Conservation (phyloP, 2,888 invertebrate species). For the Nematopogon swammerdamellus region DNA sequence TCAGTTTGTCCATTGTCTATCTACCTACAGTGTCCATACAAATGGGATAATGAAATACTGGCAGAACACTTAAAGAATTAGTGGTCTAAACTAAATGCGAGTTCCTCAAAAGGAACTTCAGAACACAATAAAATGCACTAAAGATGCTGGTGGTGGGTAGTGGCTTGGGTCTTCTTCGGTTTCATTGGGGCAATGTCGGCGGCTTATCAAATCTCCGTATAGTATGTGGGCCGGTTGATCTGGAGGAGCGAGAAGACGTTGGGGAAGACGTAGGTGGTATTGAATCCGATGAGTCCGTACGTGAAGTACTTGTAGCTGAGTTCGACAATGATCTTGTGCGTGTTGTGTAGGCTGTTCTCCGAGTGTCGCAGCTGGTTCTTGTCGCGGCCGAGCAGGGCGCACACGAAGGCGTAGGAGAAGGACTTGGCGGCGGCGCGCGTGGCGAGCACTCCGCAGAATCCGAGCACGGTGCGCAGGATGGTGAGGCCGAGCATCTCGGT, state of each 20-base stretch:
- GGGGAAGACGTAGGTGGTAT: conserved; percentile 73
- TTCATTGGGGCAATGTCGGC: no score
- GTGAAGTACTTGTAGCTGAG: conserved; percentile 80
- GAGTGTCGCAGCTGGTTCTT: conserved; percentile 63
- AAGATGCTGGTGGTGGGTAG: no score
- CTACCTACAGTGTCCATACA: no score
- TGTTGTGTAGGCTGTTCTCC: conserved; percentile 63
- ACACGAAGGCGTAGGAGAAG: conserved; percentile 65
- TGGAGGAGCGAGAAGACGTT: conserved; percentile 70
- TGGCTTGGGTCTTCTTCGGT: no score
- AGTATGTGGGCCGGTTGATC: conserved; percentile 80
- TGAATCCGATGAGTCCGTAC: conserved; percentile 77
- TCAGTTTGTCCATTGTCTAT: no score
- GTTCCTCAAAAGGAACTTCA: no score
- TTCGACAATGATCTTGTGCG: conserved; percentile 74
- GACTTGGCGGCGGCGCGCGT: conserved; percentile 68
- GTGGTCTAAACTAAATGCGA: no score
- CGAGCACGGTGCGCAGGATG: conserved; percentile 69
- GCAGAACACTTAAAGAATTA: no score
- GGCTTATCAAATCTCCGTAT: conserved; percentile 75
- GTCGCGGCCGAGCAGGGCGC: conserved; percentile 66
- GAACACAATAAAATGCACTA: no score
- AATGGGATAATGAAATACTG: no score
- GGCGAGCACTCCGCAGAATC: conserved; percentile 70
- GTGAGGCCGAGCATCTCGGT: conserved; percentile 65